A percentile compares a stretch with the other conserved stretches of the same genome.
These are phyloP conservation scores for Oncorhynchus gorbuscha DNA, from an alignment of 2,113 vertebrate species.

Conservation along the genomic window DNA sequence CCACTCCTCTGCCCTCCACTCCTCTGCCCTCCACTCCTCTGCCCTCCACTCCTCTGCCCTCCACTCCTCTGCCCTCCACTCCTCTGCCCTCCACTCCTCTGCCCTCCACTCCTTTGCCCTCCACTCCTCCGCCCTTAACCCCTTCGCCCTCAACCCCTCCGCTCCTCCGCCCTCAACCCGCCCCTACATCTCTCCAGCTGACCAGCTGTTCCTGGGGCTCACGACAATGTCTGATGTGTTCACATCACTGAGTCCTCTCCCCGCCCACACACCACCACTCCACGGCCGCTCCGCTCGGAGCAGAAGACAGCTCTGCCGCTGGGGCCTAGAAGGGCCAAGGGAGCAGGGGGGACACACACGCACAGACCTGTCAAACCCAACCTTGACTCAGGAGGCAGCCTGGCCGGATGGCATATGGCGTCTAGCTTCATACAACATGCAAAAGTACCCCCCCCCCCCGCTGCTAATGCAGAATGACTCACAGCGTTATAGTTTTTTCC, in stretches of 20 bases:
- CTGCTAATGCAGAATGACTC: conserved; percentile 97
- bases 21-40: too few species aligned
- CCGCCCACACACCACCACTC: conserved; percentile 50
- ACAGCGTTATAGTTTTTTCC: conserved; percentile 93
- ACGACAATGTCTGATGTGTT: conserved; percentile 91
- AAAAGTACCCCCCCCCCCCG: conserved; percentile 88
- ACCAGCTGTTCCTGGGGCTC: conserved; percentile 98
- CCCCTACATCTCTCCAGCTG: conserved; percentile 82
- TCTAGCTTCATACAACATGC: conserved; percentile 98
- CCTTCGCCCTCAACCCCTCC: conserved; percentile 3
- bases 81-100: too few species aligned
- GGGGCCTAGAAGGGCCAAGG: conserved; percentile 45
- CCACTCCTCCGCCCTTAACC: conserved; percentile 59
- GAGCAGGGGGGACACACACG: conserved; percentile 68
- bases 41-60: conserved; percentile 40
- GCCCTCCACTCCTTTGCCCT: not conserved
- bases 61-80: too few species aligned
- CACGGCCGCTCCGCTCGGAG: conserved; percentile 55
- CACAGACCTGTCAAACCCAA: conserved; percentile 86
- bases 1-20: too few species aligned
- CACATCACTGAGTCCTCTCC: conserved; percentile 83
- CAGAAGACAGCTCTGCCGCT: conserved; percentile 52
- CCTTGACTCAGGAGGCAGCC: conserved; percentile 86
- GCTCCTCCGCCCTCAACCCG: conserved; percentile 58
- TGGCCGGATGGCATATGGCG: conserved; percentile 98